phyloP scores from a whole-genome alignment of 1,140 invertebrate species.

The Ceratina calcarata region DNA sequence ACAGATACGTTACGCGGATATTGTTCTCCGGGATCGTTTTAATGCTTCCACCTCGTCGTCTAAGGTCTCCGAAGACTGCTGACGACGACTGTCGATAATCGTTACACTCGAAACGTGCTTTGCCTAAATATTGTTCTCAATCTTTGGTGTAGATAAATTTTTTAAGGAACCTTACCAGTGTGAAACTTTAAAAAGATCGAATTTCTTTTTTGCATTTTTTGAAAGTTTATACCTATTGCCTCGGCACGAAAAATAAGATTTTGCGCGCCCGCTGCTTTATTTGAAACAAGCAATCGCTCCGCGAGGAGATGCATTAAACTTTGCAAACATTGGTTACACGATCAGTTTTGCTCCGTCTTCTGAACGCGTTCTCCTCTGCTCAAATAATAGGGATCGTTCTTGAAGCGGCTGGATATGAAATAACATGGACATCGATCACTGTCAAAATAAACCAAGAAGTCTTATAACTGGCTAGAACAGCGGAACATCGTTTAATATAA shows the following conservation, averaged over 20 bases:
- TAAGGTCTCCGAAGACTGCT: slow-evolving; percentile 24
- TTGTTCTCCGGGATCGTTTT: too few relatives aligned
- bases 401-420: slow-evolving; percentile 53
- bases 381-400: slow-evolving; percentile 57
- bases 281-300: background rate
- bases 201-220: too few relatives aligned
- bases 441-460: slow-evolving; percentile 62
- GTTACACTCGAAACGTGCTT: too few relatives aligned
- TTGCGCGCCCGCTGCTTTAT: slow-evolving; percentile 22
- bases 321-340: slow-evolving; percentile 54
- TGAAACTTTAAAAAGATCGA: too few relatives aligned
- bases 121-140: too few relatives aligned
- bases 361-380: slow-evolving; percentile 21
- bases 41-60: background rate
- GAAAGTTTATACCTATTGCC: too few relatives aligned
- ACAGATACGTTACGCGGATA: too few relatives aligned
- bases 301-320: slow-evolving; percentile 26
- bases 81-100: background rate
- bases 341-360: slow-evolving; percentile 24
- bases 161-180: too few relatives aligned
- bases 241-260: slow-evolving; percentile 16
- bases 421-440: slow-evolving; percentile 65
- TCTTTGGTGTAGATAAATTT: too few relatives aligned
- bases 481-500: slow-evolving; percentile 63
- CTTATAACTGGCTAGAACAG: slow-evolving; percentile 37